Conservation (phyloP, 2,888 invertebrate species). For the Ophonus ardosiacus region DNA sequence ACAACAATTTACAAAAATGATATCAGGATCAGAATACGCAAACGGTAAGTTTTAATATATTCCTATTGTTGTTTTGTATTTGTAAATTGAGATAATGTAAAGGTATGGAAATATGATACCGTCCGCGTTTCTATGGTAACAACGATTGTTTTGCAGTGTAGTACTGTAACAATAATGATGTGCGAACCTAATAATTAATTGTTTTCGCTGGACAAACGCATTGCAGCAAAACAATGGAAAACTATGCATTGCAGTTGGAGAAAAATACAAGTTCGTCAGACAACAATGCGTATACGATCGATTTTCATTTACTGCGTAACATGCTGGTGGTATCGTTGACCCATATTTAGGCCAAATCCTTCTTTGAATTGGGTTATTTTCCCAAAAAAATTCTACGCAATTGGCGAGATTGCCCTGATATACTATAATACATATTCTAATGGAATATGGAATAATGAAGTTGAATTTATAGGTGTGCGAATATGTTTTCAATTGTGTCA, state of each 20-base stretch:
- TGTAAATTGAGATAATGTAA: neutral
- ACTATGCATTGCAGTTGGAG: slow-evolving; percentile 41
- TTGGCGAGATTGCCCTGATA: neutral
- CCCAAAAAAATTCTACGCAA: slow-evolving; percentile 23
- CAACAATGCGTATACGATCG: slow-evolving; percentile 61
- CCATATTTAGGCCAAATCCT: slow-evolving; percentile 57
- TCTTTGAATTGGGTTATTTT: slow-evolving; percentile 51
- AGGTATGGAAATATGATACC: slow-evolving; percentile 31
- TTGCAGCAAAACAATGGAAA: slow-evolving; percentile 52
- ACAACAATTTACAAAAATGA: slow-evolving; percentile 58
- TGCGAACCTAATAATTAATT: slow-evolving; percentile 33
- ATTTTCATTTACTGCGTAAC: slow-evolving; percentile 59
- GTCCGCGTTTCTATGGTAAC: slow-evolving; percentile 55
- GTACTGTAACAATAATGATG: slow-evolving; percentile 26
- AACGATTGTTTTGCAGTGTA: slow-evolving; percentile 57
- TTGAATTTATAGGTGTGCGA: no score
- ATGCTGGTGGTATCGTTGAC: slow-evolving; percentile 56
- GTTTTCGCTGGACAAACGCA: slow-evolving; percentile 54
- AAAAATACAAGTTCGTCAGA: slow-evolving; percentile 49
- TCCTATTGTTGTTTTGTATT: neutral
- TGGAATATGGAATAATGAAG: no score
- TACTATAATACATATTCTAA: no score
- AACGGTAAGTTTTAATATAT: slow-evolving; percentile 42
- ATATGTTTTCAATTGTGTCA: neutral
- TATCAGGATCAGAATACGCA: slow-evolving; percentile 60